Base-by-base conservation (phyloP, 2,113 vertebrate genomes). In the Cairina moschata region DNA sequence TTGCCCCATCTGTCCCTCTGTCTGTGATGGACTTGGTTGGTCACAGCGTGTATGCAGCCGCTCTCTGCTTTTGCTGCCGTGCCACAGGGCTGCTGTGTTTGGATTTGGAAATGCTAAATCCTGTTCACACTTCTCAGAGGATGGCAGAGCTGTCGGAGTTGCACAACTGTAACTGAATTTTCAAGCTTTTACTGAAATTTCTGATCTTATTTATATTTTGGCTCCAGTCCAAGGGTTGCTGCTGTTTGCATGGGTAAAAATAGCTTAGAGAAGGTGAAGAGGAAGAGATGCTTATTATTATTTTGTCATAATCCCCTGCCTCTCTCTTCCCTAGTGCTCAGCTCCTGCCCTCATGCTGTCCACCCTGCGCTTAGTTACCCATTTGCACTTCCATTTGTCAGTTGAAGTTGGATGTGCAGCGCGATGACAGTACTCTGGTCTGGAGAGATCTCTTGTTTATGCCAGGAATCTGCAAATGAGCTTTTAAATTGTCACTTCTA, bases 1-100 rank as follows among this genome's bases (percentile, higher is more conserved):
- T 42, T 68, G 20, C 11, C 66, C 29, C 0, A 0, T 40, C 34
- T 50, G 13, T 26, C 29, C 0, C 0, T 40, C 34, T 50, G 13
- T 26, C 50, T 13, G 38, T 46, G 52, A 17, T 36, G 44, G 18
- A 22, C 68, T 59, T 40, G 40, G 54, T 83, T 63, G 54, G 34
- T 23, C 29, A 11, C 54, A 20, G 29, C 21, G 17, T 0, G 0
- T 48, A 48, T 22, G 44, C 23, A 38, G 7, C 9, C 17, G 9
- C 44, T 34, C 60, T 50, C 29, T n/a, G 32, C n/a, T 42, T 67
- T 23, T 17, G 22, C 48, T 20, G 31, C 34, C 11, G 1, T 3
- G 28, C 46, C 50, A 66, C 15, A 18, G 50, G 11, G n/a, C 11
- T 0, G 1, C 32, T 0, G 2, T 31, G 25, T 46, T 62, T 15